Evolutionary conservation across 2,888 invertebrate genomes (phyloP), one percentile per base, ranked within the genome.

Genomic region (Nasonovia ribisnigri): DNA sequence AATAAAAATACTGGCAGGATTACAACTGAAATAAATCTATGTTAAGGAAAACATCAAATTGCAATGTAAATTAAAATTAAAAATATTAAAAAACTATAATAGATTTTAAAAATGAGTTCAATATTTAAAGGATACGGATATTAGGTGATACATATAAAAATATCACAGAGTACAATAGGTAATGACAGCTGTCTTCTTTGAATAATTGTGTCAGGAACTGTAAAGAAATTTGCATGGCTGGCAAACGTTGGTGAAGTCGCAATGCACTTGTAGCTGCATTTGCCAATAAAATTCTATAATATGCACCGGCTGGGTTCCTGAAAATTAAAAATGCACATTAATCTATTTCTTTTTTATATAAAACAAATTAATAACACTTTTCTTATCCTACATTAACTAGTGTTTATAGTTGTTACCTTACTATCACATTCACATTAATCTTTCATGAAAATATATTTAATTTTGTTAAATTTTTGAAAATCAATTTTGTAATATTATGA

Each of bases 251-350:
- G 96, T 99, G 99, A 95, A 99, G 96, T 94, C 99, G 97, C 92
- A 99, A 96, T 1, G 99, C 99, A 95, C 98, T 99, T 10, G 98
- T 98, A 11, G 99, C 99, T 29, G 99, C 99, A 96, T 98, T 98
- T 92, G 98, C 98, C 95, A 99, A 96, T 95, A 99, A 96, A 36
- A 98, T 98, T 96, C 99, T 98, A 96, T 98, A 98, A 96, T 99
- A 99, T 89, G 97, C 97, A 95, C 97, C 98, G 95, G 97, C 97
- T 57, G 97, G 97, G 95, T 97, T 97, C 95, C 98, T 98, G 95
- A 95, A 94, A 57, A 77, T 77, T 20, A 77, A 20, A 77, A 77
- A 77, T 77, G 11, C 36, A 36, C 20, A 77, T 8, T 10, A 36
- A 36, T 77, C 2, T 77, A 36, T 36, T 36, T 36, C 20, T 36